Evolutionary conservation across 2,113 vertebrate species (phyloP).

Genomic region (Pseudois nayaur): DNA sequence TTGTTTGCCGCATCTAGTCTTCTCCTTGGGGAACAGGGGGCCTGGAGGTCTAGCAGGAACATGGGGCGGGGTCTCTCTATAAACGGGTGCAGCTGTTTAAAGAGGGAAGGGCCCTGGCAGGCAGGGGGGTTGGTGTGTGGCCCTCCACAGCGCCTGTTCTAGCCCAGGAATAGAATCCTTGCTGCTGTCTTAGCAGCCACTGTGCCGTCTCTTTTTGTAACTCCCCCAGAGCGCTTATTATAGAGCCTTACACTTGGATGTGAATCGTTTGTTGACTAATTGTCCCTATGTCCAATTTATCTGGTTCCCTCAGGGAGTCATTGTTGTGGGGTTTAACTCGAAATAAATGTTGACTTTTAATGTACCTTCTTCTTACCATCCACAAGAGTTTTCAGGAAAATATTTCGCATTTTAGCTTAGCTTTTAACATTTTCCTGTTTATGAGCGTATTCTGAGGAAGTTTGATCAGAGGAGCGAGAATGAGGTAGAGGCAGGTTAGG

Average conservation of each 20-base stretch:
- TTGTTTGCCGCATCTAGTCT: background rate
- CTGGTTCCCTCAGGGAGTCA: background rate
- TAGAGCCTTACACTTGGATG: background rate
- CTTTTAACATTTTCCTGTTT: background rate
- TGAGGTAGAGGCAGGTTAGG: background rate
- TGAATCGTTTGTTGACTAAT: background rate
- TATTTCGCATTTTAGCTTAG: background rate
- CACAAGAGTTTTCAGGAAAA: background rate
- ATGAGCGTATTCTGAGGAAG: background rate
- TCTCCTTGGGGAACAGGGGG: background rate
- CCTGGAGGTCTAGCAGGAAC: background rate
- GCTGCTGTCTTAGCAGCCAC: background rate
- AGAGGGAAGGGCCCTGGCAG: background rate
- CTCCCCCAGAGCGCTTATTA: slow-evolving; percentile 21
- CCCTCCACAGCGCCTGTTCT: background rate
- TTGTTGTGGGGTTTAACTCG: background rate
- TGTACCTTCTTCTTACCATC: background rate
- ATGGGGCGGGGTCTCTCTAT: background rate
- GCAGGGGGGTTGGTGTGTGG: fast-evolving
- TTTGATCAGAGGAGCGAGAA: background rate
- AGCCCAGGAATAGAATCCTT: background rate
- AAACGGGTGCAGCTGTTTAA: background rate
- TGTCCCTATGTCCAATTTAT: background rate
- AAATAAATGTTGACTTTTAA: background rate
- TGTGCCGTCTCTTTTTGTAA: background rate